Evolutionary conservation across 2,113 vertebrate species (phyloP).

Genomic region (Zosterops pallidus): DNA sequence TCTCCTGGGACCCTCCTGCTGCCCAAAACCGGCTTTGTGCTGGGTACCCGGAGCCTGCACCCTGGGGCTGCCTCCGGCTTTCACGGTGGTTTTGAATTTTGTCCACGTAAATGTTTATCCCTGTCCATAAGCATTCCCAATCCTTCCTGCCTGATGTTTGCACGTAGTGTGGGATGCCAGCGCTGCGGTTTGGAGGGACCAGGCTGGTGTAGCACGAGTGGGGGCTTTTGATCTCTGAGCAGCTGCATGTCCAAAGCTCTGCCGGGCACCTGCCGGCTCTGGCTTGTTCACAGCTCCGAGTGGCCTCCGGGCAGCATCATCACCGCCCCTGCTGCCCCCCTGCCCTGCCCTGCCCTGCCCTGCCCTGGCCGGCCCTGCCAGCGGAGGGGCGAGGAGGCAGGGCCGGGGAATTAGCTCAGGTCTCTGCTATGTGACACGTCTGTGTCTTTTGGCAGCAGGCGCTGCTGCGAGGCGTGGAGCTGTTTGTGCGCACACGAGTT

Average conservation of each 20-base stretch:
- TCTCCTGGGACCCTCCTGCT: neutral
- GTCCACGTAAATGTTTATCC: neutral
- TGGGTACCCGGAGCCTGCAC: neutral
- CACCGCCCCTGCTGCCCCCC: neutral
- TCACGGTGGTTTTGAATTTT: neutral
- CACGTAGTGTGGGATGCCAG: neutral
- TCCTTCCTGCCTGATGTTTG: neutral
- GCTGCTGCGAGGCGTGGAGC: neutral
- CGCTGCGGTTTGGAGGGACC: neutral
- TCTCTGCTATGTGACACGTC: slow-evolving; percentile 3
- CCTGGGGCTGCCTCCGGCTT: neutral
- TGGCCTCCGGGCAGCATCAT: neutral
- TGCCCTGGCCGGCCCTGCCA: neutral
- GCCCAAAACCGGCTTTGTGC: neutral
- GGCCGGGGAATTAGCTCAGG: neutral
- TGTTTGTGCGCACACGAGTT: neutral
- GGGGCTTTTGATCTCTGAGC: neutral
- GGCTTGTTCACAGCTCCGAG: neutral
- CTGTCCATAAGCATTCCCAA: neutral
- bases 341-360: neutral
- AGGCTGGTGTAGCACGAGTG: neutral
- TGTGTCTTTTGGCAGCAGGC: neutral
- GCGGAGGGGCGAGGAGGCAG: fast-evolving
- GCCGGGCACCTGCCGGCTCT: neutral
- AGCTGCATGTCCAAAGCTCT: neutral